Evolutionary conservation across 2,888 invertebrate species (phyloP).

Genomic region (Apoda limacodes): DNA sequence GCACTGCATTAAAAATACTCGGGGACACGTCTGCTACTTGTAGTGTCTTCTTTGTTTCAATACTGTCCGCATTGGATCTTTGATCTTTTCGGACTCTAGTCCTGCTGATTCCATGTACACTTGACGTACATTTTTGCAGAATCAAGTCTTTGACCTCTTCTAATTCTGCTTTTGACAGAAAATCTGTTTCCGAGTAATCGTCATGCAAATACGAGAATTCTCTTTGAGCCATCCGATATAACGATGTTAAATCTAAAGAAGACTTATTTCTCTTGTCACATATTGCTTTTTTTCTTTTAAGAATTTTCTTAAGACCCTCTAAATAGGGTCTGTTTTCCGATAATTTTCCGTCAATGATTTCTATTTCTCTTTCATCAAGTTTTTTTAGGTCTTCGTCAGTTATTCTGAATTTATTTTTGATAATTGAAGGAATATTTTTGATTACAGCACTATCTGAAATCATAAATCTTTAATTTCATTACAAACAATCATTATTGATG

Average conservation of each 20-base stretch:
- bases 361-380: slow-evolving; percentile 42
- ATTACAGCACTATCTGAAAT: slow-evolving; percentile 3
- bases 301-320: slow-evolving; percentile 40
- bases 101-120: slow-evolving; percentile 39
- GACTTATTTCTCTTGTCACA: slow-evolving; percentile 28
- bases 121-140: slow-evolving; percentile 34
- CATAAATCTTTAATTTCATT: too few species aligned
- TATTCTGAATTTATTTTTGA: slow-evolving; percentile 36
- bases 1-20: slow-evolving; percentile 34
- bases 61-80: slow-evolving; percentile 5
- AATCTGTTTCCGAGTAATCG: slow-evolving; percentile 29
- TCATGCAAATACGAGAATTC: slow-evolving; percentile 25
- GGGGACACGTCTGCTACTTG: slow-evolving; percentile 31
- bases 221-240: slow-evolving; percentile 46
- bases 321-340: slow-evolving; percentile 43
- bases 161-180: slow-evolving; percentile 40
- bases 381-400: slow-evolving; percentile 32
- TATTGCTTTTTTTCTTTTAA: slow-evolving; percentile 32
- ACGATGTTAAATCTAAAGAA: slow-evolving; percentile 33
- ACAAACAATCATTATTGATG: too few species aligned
- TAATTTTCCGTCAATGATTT: slow-evolving; percentile 48
- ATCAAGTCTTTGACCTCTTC: slow-evolving; percentile 45
- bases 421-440: slow-evolving; percentile 24
- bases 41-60: slow-evolving; percentile 4
- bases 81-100: slow-evolving; percentile 26